Conservation (phyloP, 2,797 vertebrate species). For the Amphiprion clarkii region DNA sequence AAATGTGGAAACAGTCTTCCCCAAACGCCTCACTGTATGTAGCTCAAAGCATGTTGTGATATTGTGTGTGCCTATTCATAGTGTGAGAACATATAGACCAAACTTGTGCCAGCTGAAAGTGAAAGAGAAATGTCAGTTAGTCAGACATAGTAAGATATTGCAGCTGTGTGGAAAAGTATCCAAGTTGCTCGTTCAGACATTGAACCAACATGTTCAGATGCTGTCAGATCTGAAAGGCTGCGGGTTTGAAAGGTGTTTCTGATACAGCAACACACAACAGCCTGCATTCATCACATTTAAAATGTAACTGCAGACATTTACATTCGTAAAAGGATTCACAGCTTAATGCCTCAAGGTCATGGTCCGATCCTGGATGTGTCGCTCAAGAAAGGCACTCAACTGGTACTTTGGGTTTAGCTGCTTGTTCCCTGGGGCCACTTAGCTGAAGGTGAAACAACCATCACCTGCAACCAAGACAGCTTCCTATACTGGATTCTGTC, state of each 20-base stretch:
- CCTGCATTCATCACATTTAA: constrained; percentile 31
- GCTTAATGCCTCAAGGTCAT: constrained; percentile 14
- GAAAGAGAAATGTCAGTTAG: no score
- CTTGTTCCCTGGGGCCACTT: constrained; percentile 19
- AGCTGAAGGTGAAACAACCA: constrained; percentile 22
- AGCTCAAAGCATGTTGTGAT: no score
- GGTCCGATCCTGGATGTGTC: constrained; percentile 6
- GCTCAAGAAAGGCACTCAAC: constrained; percentile 9
- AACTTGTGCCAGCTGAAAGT: no score
- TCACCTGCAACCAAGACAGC: constrained; percentile 25
- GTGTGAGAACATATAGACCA: no score
- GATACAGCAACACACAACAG: neutral
- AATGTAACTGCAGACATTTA: constrained; percentile 19
- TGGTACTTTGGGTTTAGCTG: constrained; percentile 29
- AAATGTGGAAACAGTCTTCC: no score
- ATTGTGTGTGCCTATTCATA: no score
- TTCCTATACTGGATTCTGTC: neutral
- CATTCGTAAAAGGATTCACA: constrained; percentile 42
- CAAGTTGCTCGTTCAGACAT: no score
- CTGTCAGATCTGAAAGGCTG: no score
- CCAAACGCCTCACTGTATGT: no score
- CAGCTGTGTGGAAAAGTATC: no score
- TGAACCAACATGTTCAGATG: no score
- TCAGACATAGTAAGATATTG: no score
- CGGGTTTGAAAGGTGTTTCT: neutral